These are phyloP conservation scores for Tetramorium bicarinatum DNA, from an alignment of 2,888 invertebrate genomes.

Conservation along the genomic window DNA sequence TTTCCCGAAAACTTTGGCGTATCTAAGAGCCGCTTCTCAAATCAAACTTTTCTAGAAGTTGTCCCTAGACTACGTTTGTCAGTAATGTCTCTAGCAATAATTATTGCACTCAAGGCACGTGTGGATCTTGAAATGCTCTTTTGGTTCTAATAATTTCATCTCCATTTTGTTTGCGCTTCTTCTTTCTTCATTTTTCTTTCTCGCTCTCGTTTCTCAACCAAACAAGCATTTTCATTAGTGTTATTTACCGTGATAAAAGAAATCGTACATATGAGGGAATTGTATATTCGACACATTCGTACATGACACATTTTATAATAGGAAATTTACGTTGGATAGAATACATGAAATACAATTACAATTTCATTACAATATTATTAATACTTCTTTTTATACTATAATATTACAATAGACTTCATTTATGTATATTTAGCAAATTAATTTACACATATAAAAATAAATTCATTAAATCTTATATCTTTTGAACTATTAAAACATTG, in stretches of 20 bases:
- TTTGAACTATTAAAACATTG: no score
- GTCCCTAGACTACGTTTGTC: conserved; percentile 14
- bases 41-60: conserved; percentile 53
- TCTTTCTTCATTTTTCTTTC: background rate
- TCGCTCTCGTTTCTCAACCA: background rate
- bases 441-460: no score
- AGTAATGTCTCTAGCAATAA: conserved; percentile 29
- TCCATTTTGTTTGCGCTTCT: background rate
- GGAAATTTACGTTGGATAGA: background rate
- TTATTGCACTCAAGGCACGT: conserved; percentile 38
- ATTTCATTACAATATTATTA: background rate
- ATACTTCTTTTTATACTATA: background rate
- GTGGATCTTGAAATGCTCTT: conserved; percentile 26
- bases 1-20: conserved; percentile 42
- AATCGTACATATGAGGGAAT: background rate
- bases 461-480: no score
- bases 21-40: conserved; percentile 47
- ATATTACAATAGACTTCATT: background rate
- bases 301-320: background rate
- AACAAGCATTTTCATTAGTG: background rate
- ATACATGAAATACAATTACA: background rate
- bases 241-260: background rate
- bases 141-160: conserved; percentile 11
- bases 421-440: background rate
- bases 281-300: background rate